A percentile compares a stretch with the other conserved stretches of the same genome.
Conservation (phyloP, 1,140 invertebrate genomes). For the Drosophila hydei region DNA sequence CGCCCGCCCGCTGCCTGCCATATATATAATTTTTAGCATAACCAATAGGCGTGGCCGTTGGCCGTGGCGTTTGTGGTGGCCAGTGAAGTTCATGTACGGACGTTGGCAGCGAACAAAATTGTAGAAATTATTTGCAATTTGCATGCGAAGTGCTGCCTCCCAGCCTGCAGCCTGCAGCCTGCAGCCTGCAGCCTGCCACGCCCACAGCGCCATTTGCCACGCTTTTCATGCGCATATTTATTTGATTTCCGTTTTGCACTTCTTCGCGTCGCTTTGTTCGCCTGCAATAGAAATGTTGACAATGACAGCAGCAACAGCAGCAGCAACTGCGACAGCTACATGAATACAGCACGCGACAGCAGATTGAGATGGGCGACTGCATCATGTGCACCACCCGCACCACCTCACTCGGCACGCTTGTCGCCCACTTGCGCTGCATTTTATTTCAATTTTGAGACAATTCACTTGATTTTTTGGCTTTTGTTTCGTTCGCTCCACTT, state of each 20-base stretch:
- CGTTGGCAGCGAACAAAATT: slow-evolving; percentile 50
- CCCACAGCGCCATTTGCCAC: slow-evolving; percentile 33
- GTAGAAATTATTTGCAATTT: slow-evolving; percentile 67
- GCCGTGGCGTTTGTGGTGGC: too few species aligned
- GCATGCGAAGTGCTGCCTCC: slow-evolving; percentile 43
- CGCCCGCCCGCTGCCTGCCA: background rate
- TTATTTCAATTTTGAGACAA: slow-evolving; percentile 66
- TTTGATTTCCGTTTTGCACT: slow-evolving; percentile 30
- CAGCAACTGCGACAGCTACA: slow-evolving; percentile 3
- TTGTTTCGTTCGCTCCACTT: slow-evolving; percentile 26
- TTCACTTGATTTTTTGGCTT: slow-evolving; percentile 62
- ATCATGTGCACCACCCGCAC: slow-evolving; percentile 12
- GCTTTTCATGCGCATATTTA: slow-evolving; percentile 56
- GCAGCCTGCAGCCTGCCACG: background rate
- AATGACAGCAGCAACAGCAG: slow-evolving; percentile 47
- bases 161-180: background rate
- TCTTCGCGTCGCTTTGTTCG: slow-evolving; percentile 9
- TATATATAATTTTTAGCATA: slow-evolving; percentile 29
- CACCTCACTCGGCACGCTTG: background rate
- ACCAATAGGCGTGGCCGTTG: slow-evolving; percentile 41
- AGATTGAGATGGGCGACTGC: slow-evolving; percentile 30
- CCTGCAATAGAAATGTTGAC: slow-evolving; percentile 69
- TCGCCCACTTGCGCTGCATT: slow-evolving; percentile 24
- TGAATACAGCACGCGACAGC: slow-evolving; percentile 29
- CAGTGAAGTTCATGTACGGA: slow-evolving; percentile 73